Base-by-base conservation (phyloP, 1,140 invertebrate genomes). In the Coptotermes formosanus region DNA sequence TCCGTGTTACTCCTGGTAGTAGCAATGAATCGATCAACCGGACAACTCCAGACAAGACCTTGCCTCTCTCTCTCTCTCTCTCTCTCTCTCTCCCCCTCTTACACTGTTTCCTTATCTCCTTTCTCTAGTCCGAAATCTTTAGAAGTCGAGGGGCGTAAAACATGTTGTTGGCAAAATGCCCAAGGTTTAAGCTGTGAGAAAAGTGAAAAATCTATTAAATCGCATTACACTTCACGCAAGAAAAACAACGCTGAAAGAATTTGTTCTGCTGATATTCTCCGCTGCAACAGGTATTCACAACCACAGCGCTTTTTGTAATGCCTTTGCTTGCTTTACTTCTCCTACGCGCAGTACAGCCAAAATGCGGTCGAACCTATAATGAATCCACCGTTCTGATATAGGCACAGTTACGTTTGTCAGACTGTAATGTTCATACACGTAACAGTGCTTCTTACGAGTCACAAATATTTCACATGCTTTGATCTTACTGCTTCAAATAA, bases 11-110 rank as follows among this genome's bases (percentile, higher is more conserved):
- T 30, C n/a, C n/a, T 25, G 25, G 19, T 75, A 75, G 64, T n/a
- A 75, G 25, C 4, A 25, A 7, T 75, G 64, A 75, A 75, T 75
- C 64, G 64, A 75, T 75, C 64, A 75, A 75, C 9, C n/a, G 64
- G 64, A 75, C 64, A 75, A 75, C 64, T 75, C n/a, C 64, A n/a
- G 64, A 30, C 64, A 75, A 75, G 64, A 75, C 64, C 64, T 75
- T 16, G 64, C 14, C 64, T 75, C 19, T 75, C 16, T 30, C 64
- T 0, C 64, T 75, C n/a, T n/a, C n/a, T n/a, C n/a, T n/a, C n/a
- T n/a, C n/a, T n/a, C n/a, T n/a, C 64, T 75, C 19, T 75, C 16
- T 30, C 64, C 0, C 64, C 30, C n/a, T 75, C 64, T 19, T 38
- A 19, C 52, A 12, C 52, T 16, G 14, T 55, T 55, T 55, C 52